A percentile compares a stretch with the other conserved stretches of the same genome.
phyloP scores from a whole-genome alignment of 2,113 vertebrate species.

The Saguinus imperator region DNA sequence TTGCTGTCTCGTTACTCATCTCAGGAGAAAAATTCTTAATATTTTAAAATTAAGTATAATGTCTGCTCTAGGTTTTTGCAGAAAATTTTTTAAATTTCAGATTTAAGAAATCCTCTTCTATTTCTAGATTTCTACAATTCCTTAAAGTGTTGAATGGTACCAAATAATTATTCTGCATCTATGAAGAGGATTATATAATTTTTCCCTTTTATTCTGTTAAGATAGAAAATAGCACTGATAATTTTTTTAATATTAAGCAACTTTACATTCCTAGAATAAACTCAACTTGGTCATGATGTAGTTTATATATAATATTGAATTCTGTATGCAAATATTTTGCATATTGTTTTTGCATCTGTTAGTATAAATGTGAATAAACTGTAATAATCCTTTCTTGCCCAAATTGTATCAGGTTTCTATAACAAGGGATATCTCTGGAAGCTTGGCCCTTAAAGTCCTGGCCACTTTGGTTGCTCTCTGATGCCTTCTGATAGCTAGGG shows the following conservation, averaged over 20 bases:
- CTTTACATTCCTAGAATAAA: not conserved
- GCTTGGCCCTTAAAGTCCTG: not conserved
- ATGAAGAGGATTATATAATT: not conserved
- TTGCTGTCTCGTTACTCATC: not conserved
- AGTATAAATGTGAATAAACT: not conserved
- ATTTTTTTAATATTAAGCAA: slow-evolving; percentile 33
- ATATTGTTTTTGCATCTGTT: not conserved
- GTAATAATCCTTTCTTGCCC: not conserved
- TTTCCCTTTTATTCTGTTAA: not conserved
- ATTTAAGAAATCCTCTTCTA: not conserved
- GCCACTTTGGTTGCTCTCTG: not conserved
- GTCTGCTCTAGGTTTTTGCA: not conserved
- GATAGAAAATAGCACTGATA: not conserved
- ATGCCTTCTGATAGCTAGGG: not conserved
- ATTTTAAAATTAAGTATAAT: slow-evolving; percentile 13
- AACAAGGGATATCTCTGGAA: not conserved
- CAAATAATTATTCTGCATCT: slow-evolving; percentile 14
- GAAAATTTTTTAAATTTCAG: not conserved
- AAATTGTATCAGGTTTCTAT: not conserved
- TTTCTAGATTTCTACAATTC: not conserved
- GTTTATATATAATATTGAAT: not conserved
- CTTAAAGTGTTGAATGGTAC: not conserved
- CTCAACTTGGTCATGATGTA: not conserved
- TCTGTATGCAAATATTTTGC: not conserved
- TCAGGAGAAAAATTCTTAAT: slow-evolving; percentile 20